These are phyloP conservation scores for Oasisia sp. DNA, from an alignment of 2,888 invertebrate genomes.

Conservation along the genomic window DNA sequence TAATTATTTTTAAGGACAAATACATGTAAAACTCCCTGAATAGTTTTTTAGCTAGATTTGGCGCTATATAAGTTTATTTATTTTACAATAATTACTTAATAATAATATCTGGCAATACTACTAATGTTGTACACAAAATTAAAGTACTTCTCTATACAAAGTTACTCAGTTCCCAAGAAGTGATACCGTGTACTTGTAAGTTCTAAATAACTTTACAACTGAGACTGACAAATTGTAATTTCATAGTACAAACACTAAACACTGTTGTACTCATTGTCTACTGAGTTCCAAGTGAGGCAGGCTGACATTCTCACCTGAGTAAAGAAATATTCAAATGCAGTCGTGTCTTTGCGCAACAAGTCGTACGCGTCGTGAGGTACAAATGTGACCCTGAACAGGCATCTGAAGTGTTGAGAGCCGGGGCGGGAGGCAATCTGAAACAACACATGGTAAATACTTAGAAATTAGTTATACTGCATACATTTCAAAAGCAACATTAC, in stretches of 20 bases:
- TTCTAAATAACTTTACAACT: not conserved
- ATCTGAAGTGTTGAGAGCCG: slow-evolving; percentile 83
- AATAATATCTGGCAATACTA: not conserved
- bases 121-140: too few relatives aligned
- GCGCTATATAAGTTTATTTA: too few relatives aligned
- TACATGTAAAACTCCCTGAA: too few relatives aligned
- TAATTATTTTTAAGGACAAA: too few relatives aligned
- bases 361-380: slow-evolving; percentile 88
- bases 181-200: not conserved
- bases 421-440: slow-evolving; percentile 88
- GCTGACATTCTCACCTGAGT: slow-evolving; percentile 72
- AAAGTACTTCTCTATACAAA: too few relatives aligned
- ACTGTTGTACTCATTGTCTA: not conserved
- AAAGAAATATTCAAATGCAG: slow-evolving; percentile 89
- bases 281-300: not conserved
- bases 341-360: slow-evolving; percentile 83
- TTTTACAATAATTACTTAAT: not conserved
- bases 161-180: not conserved
- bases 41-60: too few relatives aligned
- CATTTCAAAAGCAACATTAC: too few relatives aligned
- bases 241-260: not conserved
- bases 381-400: slow-evolving; percentile 88
- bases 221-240: not conserved
- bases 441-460: not conserved
- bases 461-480: too few relatives aligned